Conservation (phyloP, 92 coral and sea anemone species). For the Virgularia gustaviana region DNA sequence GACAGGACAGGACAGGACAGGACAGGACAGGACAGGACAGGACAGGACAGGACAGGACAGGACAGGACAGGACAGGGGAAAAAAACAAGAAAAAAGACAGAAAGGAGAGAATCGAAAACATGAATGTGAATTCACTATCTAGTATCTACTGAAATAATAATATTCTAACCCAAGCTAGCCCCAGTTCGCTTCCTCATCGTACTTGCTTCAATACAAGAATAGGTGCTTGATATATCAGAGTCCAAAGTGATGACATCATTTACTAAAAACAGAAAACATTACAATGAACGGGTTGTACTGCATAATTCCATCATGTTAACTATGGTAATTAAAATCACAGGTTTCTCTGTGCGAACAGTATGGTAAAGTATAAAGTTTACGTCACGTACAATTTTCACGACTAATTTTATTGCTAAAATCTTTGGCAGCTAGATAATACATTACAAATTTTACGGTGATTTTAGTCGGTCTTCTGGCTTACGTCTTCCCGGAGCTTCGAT, state of each 20-base stretch:
- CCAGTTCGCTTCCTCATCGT: constrained; percentile 75
- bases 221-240: constrained; percentile 56
- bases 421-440: too few relatives aligned
- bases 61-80: neutral
- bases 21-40: too few relatives aligned
- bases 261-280: neutral
- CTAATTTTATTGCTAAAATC: too few relatives aligned
- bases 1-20: neutral
- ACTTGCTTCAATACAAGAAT: constrained; percentile 80
- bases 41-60: neutral
- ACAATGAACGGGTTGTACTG: neutral
- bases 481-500: too few relatives aligned
- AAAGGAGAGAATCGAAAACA: neutral
- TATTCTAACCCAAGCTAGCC: constrained; percentile 68
- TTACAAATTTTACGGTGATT: too few relatives aligned
- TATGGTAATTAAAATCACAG: neutral
- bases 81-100: neutral
- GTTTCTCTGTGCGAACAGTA: neutral
- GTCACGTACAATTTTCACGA: too few relatives aligned
- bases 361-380: neutral
- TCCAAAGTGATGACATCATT: neutral
- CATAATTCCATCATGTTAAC: neutral
- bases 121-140: neutral
- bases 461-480: too few relatives aligned
- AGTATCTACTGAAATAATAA: neutral